Conservation (phyloP, 2,797 vertebrate species). For the Amblyopsis hoosieri region DNA sequence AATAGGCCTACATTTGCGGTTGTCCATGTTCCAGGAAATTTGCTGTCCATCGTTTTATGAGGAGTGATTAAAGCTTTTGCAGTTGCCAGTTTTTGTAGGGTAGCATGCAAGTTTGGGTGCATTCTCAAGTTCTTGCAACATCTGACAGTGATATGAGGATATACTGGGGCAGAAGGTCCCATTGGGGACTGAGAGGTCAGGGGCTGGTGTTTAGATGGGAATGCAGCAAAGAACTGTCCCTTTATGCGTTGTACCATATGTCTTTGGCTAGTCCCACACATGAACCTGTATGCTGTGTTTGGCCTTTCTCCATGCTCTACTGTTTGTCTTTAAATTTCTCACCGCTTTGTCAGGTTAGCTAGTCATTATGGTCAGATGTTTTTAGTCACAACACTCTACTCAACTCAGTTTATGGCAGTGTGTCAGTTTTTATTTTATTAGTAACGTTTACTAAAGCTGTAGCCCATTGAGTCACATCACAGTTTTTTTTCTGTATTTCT, state of each 20-base stretch:
- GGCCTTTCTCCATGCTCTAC: background rate
- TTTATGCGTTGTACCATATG: slow-evolving; percentile 12
- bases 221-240: background rate
- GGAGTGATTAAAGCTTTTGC: background rate
- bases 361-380: background rate
- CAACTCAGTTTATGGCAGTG: too few relatives aligned
- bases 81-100: background rate
- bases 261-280: slow-evolving; percentile 4
- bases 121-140: slow-evolving; percentile 44
- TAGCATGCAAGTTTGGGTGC: background rate
- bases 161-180: slow-evolving; percentile 19
- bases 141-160: slow-evolving; percentile 40
- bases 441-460: too few relatives aligned
- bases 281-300: slow-evolving; percentile 9
- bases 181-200: slow-evolving; percentile 13
- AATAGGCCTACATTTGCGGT: background rate
- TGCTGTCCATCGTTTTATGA: background rate
- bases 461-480: too few relatives aligned
- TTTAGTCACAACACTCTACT: background rate
- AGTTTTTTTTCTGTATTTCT: background rate
- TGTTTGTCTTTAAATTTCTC: slow-evolving; percentile 7
- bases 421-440: too few relatives aligned
- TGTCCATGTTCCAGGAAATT: background rate
- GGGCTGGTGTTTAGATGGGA: slow-evolving; percentile 6
- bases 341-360: slow-evolving; percentile 8